Evolutionary conservation across 2,888 invertebrate species (phyloP), one percentile per base, ranked within the genome.

Genomic region (Melangyna quadrimaculata): DNA sequence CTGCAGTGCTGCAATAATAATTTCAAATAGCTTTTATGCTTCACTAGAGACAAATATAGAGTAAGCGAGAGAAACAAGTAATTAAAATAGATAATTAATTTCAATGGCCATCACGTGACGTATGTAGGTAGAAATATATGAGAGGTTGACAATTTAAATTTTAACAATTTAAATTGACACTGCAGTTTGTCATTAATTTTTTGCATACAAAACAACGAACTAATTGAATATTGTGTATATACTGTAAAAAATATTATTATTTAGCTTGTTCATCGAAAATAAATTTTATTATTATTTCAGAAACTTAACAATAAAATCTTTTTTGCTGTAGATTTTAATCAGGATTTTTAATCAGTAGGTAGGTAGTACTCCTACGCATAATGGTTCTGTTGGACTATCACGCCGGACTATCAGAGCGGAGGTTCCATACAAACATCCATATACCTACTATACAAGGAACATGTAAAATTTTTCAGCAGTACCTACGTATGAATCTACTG

Each of bases 71-170:
- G 9, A 17, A 32, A 32, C 1, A 22, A 63, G 65, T 73, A 40
- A 70, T 78, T 73, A 73, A 73, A 63, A 69, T 37, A 61, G 78
- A 73, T 63, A 63, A 73, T 78, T 45, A 70, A 71, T 69, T 67
- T 37, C n/a, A 72, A 67, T 63, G 63, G 35, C 3, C 24, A 43
- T 40, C 29, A 40, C n/a, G 48, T 22, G 17, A 19, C 2, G 19
- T 4, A 8, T 43, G 17, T n/a, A n/a, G n/a, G n/a, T n/a, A n/a
- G n/a, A n/a, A n/a, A n/a, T n/a, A n/a, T n/a, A n/a, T n/a, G n/a
- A n/a, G n/a, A n/a, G n/a, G n/a, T n/a, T n/a, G n/a, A n/a, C n/a
- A n/a, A n/a, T n/a, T n/a, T n/a, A n/a, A n/a, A n/a, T n/a, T n/a
- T n/a, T n/a, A n/a, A n/a, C n/a, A 61, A 10, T 40, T 24, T 22